phyloP scores from a whole-genome alignment of 2,797 vertebrate species.

The Siniperca undulata region DNA sequence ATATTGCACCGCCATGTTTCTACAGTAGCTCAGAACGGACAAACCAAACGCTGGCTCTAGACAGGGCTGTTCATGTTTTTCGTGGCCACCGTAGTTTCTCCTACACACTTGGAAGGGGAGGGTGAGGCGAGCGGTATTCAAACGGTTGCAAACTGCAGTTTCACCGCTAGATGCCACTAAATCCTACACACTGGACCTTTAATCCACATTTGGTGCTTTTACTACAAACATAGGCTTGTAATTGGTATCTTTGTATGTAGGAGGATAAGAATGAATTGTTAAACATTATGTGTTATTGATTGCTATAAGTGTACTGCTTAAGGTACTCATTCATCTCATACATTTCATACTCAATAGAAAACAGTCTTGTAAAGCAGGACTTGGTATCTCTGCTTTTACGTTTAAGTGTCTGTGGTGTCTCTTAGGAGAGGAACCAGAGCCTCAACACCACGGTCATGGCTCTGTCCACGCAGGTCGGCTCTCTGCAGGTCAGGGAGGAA shows the following conservation, averaged over 20 bases:
- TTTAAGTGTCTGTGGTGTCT: not conserved
- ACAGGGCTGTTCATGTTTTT: no score
- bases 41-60: no score
- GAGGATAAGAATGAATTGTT: not conserved
- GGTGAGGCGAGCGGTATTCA: no score
- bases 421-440: conserved; percentile 89
- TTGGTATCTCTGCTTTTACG: not conserved
- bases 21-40: no score
- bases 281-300: not conserved
- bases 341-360: not conserved
- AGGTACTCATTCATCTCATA: not conserved
- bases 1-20: no score
- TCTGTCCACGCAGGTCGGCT: conserved; percentile 88
- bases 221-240: no score
- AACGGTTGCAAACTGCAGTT: no score
- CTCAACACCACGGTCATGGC: conserved; percentile 87
- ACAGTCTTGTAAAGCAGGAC: not conserved
- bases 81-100: no score
- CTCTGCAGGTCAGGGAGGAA: conserved; percentile 90
- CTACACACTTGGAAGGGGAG: no score
- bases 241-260: not conserved
- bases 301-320: not conserved
- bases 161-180: no score
- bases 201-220: no score
- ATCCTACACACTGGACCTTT: no score